These are phyloP conservation scores for Gastracanthus pulcherrimus DNA, from an alignment of 2,888 invertebrate species.

Conservation along the genomic window DNA sequence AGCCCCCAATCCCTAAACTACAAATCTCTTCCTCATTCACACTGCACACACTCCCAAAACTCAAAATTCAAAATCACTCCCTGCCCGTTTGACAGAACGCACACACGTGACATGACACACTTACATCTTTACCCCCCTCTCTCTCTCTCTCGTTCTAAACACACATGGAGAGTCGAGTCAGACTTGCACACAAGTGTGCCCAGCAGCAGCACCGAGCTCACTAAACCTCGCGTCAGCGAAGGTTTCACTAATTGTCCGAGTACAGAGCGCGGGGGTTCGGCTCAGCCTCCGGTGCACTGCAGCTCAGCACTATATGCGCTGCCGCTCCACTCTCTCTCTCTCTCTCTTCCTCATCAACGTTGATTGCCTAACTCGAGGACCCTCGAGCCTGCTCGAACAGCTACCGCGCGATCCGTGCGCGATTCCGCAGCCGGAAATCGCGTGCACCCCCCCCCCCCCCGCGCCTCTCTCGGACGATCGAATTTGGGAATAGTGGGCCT, in stretches of 20 bases:
- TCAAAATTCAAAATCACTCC: slow-evolving; percentile 4
- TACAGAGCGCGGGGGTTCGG: too few species aligned
- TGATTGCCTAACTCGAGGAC: slow-evolving; percentile 77
- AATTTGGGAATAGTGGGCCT: too few species aligned
- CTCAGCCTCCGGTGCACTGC: slow-evolving; percentile 44
- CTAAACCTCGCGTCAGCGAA: slow-evolving; percentile 51
- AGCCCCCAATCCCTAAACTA: too few species aligned
- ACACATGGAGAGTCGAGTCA: background rate
- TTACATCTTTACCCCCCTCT: slow-evolving; percentile 1
- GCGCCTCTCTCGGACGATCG: background rate
- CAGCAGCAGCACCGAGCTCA: background rate
- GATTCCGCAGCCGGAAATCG: background rate
- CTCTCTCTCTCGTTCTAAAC: background rate
- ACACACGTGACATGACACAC: background rate
- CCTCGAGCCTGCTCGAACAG: slow-evolving; percentile 65
- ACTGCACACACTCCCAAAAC: too few species aligned
- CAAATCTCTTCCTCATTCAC: too few species aligned
- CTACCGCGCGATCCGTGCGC: background rate
- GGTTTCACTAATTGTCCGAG: slow-evolving; percentile 75
- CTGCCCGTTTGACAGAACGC: too few species aligned
- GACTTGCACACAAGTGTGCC: background rate
- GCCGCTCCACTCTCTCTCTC: too few species aligned
- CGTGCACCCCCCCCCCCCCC: background rate
- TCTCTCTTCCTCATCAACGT: slow-evolving; percentile 77
- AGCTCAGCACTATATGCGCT: too few species aligned